phyloP scores from a whole-genome alignment of 2,797 vertebrate species.

The Helicolenus hilgendorfi region DNA sequence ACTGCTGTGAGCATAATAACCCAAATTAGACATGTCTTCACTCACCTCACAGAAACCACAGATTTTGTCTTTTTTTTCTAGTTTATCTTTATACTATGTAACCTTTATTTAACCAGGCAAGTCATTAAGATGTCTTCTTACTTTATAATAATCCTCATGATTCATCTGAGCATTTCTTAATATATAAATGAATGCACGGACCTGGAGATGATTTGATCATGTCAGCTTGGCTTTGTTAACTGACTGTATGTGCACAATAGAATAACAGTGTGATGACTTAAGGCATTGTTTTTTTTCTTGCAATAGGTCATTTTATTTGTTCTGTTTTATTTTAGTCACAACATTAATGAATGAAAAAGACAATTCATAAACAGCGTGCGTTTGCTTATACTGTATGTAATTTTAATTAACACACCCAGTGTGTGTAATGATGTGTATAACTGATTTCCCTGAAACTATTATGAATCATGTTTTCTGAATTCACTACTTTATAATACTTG shows the following conservation, averaged over 20 bases:
- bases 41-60: constrained; percentile 19
- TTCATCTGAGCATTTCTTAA: constrained; percentile 15
- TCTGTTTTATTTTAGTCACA: neutral
- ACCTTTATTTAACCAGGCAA: neutral
- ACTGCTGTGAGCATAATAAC: neutral
- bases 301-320: neutral
- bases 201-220: constrained; percentile 5
- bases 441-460: no score
- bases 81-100: neutral
- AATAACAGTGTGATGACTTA: neutral
- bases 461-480: no score
- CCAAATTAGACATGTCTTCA: constrained; percentile 14
- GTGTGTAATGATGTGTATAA: no score
- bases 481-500: no score
- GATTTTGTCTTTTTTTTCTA: neutral
- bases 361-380: neutral
- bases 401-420: neutral
- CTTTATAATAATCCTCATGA: neutral
- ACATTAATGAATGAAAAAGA: neutral
- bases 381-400: neutral
- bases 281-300: neutral
- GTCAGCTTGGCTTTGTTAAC: constrained; percentile 11
- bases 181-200: neutral
- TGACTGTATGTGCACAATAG: neutral
- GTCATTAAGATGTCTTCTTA: constrained; percentile 1